Conservation (phyloP, 2,797 vertebrate genomes). For the Neomorphus geoffroyi region DNA sequence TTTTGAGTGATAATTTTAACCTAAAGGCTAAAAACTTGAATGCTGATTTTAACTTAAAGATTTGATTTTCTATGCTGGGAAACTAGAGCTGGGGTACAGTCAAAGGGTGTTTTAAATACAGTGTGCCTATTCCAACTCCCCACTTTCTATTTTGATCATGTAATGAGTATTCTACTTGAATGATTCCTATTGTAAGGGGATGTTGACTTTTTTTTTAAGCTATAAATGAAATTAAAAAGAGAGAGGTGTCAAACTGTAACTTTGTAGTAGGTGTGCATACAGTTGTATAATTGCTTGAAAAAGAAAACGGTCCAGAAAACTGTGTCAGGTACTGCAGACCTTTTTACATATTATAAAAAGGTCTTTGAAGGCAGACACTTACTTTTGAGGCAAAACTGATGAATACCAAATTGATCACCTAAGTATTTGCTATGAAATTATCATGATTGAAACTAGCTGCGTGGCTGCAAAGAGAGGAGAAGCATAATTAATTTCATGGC, state of each 20-base stretch:
- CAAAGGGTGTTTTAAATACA: constrained; percentile 39
- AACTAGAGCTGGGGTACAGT: constrained; percentile 24
- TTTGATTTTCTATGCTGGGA: constrained; percentile 27
- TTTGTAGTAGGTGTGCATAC: not conserved
- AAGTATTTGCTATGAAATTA: not conserved
- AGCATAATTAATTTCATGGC: not conserved
- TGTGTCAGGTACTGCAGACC: not conserved
- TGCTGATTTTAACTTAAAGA: constrained; percentile 49
- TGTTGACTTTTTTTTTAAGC: constrained; percentile 7
- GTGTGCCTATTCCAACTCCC: not conserved
- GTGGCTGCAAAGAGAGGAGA: not conserved
- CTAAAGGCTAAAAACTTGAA: constrained; percentile 27
- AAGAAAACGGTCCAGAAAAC: not conserved
- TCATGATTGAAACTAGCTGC: not conserved
- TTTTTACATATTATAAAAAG: not conserved
- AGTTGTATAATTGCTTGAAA: not conserved
- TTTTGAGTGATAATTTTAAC: constrained; percentile 60
- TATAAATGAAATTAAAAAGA: constrained; percentile 19
- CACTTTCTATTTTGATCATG: not conserved
- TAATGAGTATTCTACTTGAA: constrained; percentile 35
- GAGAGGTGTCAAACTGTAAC: not conserved
- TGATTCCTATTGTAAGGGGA: constrained; percentile 1
- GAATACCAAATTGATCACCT: not conserved
- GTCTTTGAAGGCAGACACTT: not conserved
- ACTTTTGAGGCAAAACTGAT: not conserved